Base-by-base conservation (phyloP, 2,797 vertebrate species). In the Phoeniculus purpureus region DNA sequence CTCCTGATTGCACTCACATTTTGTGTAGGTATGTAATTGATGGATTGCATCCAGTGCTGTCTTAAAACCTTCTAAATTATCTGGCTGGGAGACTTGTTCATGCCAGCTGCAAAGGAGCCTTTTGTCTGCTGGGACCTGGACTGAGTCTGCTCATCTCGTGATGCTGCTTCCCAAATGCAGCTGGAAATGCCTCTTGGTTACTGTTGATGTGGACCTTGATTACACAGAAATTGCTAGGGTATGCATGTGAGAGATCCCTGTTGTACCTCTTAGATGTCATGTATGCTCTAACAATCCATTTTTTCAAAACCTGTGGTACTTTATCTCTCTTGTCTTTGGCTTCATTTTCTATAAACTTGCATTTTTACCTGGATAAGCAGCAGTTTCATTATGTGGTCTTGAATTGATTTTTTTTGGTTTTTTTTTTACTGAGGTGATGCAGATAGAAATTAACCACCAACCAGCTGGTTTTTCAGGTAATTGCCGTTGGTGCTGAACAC, bases 401-500 rank as follows among this genome's bases (percentile, higher is more conserved):
- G 61, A 55, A 67, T 50, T 54, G 72, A 52, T 6, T 66, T n/a
- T n/a, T n/a, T n/a, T n/a, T n/a, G n/a, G 27, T 7, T 3, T 25
- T 89, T 88, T 94, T 68, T 90, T 93, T 45, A 61, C n/a, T 72
- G 47, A 65, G 43, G 32, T 45, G n/a, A 29, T 81, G 52, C 1
- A 5, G 34, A 60, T 68, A 47, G n/a, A 77, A 75, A 20, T 76
- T 93, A 91, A 65, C 84, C 3, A 73, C 88, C 77, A 93, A 31
- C 18, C 18, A 17, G 70, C 50, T 67, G 27, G 79, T 85, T 91
- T 94, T 85, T 76, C 47, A 74, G 48, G 20, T 88, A 48, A 34
- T 92, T 93, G 21, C 25, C 23, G 16, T 87, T 93, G 86, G 31
- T 64, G 62, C 68, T 71, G 71, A 95, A 87, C 1, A 4, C 18